phyloP scores from a whole-genome alignment of 2,888 invertebrate genomes.

The Trissolcus japonicus region DNA sequence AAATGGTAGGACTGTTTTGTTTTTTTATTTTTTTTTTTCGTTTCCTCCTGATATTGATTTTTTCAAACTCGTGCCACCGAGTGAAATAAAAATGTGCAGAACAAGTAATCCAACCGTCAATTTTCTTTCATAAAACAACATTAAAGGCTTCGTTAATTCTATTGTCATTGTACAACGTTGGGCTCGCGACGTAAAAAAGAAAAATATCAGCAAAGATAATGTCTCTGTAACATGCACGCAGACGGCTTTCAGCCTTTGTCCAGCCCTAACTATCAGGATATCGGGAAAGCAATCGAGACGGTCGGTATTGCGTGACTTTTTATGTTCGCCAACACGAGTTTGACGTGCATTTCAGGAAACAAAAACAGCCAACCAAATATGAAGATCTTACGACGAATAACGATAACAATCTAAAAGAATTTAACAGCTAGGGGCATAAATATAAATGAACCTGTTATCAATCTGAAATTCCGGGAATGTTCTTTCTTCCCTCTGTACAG shows the following conservation, averaged over 20 bases:
- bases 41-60: slow-evolving; percentile 26
- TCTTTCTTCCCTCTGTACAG: neutral
- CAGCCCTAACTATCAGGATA: slow-evolving; percentile 49
- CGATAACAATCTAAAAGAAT: slow-evolving; percentile 41
- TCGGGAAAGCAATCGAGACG: slow-evolving; percentile 59
- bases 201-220: slow-evolving; percentile 47
- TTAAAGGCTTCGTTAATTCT: slow-evolving; percentile 47
- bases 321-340: slow-evolving; percentile 49
- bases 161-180: slow-evolving; percentile 43
- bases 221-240: slow-evolving; percentile 57
- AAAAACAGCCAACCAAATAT: slow-evolving; percentile 38
- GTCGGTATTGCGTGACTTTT: slow-evolving; percentile 57
- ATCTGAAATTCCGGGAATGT: slow-evolving; percentile 11
- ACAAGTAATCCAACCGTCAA: slow-evolving; percentile 35
- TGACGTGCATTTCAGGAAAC: slow-evolving; percentile 50
- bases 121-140: slow-evolving; percentile 53
- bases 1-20: neutral
- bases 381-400: slow-evolving; percentile 21
- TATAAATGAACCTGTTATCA: slow-evolving; percentile 37
- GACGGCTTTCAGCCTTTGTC: slow-evolving; percentile 53
- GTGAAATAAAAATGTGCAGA: neutral
- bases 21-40: neutral
- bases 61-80: neutral
- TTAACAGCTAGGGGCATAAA: slow-evolving; percentile 27
- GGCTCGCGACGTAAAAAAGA: slow-evolving; percentile 22